phyloP scores from a whole-genome alignment of 2,888 invertebrate species.

The Habroteleia sp. region DNA sequence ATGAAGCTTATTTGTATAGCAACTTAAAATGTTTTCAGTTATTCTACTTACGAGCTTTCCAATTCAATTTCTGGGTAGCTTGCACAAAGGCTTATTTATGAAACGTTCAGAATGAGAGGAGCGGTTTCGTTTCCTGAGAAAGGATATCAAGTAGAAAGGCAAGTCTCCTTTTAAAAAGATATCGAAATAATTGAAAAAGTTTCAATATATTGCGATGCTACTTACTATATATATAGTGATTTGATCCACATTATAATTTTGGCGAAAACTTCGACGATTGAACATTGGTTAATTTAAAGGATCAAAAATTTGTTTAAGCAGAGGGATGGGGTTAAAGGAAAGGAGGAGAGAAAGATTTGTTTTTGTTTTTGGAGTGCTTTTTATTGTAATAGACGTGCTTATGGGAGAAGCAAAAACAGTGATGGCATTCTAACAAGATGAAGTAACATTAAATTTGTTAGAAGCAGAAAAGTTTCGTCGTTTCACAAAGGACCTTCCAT shows the following conservation, averaged over 20 bases:
- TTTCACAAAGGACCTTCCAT: slow-evolving; percentile 2
- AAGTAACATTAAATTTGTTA: slow-evolving; percentile 24
- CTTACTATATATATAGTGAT: slow-evolving; percentile 62
- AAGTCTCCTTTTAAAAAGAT: slow-evolving; percentile 66
- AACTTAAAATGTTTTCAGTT: slow-evolving; percentile 62
- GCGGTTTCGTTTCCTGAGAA: slow-evolving; percentile 49
- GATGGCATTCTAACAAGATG: slow-evolving; percentile 9
- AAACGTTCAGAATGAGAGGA: slow-evolving; percentile 68
- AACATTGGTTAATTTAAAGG: not conserved
- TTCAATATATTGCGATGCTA: slow-evolving; percentile 71
- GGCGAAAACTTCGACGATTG: slow-evolving; percentile 9
- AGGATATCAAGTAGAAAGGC: slow-evolving; percentile 56
- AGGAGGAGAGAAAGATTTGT: too few relatives aligned
- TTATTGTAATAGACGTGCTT: not conserved
- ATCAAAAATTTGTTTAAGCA: too few relatives aligned
- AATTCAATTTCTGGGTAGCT: slow-evolving; percentile 74
- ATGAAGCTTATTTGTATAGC: slow-evolving; percentile 57
- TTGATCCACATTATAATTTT: slow-evolving; percentile 39
- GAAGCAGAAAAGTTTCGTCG: slow-evolving; percentile 12
- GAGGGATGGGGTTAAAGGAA: too few relatives aligned
- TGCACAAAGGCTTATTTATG: slow-evolving; percentile 74
- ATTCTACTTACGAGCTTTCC: slow-evolving; percentile 69
- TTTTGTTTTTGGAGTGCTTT: too few relatives aligned
- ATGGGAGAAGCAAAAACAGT: not conserved
- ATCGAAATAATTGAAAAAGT: slow-evolving; percentile 76